Conservation (phyloP, 2,113 vertebrate genomes). For the Phasianus colchicus region DNA sequence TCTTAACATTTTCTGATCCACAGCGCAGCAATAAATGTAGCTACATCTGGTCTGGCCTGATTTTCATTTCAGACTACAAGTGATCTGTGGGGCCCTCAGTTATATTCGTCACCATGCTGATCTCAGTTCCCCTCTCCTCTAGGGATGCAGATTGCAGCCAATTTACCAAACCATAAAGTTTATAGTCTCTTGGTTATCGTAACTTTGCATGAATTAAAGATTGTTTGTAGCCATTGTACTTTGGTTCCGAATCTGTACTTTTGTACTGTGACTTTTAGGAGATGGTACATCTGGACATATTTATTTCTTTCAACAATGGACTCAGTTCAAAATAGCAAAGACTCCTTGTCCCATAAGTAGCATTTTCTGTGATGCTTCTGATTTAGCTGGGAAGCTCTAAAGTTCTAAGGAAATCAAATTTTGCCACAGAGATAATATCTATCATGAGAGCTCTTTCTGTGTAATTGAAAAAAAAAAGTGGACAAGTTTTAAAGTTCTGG, state of each 20-base stretch:
- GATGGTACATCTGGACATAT: background rate
- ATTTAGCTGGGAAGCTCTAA: background rate
- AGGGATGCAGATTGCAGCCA: background rate
- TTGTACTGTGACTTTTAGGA: background rate
- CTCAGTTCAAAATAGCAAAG: background rate
- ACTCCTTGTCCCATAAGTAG: background rate
- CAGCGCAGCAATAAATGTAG: background rate
- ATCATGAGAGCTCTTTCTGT: background rate
- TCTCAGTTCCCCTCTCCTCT: background rate
- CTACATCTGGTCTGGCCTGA: background rate
- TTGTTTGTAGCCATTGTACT: background rate
- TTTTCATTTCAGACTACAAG: background rate
- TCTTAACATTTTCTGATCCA: background rate
- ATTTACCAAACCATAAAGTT: background rate
- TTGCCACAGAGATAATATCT: background rate
- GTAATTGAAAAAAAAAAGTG: background rate
- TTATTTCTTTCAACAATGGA: background rate
- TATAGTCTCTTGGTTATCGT: background rate
- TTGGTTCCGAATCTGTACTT: background rate
- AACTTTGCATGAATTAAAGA: slow-evolving; percentile 18
- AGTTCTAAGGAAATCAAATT: background rate
- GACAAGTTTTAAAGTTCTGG: background rate
- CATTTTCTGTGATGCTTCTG: background rate
- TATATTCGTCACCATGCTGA: background rate
- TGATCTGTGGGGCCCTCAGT: background rate